Base-by-base conservation (phyloP, 2,888 invertebrate species). In the Lymantria monacha region DNA sequence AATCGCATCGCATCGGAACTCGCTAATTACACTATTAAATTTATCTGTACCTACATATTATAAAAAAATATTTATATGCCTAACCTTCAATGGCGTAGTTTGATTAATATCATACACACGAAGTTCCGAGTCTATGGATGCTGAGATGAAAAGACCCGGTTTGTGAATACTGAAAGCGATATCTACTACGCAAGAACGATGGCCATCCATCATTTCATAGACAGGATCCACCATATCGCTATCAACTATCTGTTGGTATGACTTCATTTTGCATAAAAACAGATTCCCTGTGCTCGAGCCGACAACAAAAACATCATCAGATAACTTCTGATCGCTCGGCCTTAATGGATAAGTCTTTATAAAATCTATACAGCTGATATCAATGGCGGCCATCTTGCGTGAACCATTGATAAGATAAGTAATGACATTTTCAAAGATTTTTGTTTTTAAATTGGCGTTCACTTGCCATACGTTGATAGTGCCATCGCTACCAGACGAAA, bases 321-420 rank as follows among this genome's bases (percentile, higher is more conserved):
- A 63, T 0, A 72, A 63, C 14, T 76, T 82, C 41, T 86, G 78
- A 0, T 81, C 79, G 11, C 72, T 67, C 0, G 83, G 76, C 0
- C 82, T 64, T 0, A 85, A 51, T 0, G 86, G 83, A 40, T 61
- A 79, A 0, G 69, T 66, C 54, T 80, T 87, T 0, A 83, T 78
- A 45, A 86, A 88, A 48, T 88, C 89, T 36, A 90, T 87, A 56
- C 88, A 87, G 7, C 69, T 83, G 22, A 90, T 80, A 13, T 87
- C 85, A 0, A 81, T 75, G 0, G 75, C 57, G 0, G 64, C 58
- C 36, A 70, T 49, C n/a, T 84, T 83, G 7, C 68, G 70, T 0
- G 79, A 72, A 0, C 79, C 79, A 41, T 85, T 84, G 0, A 90
- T 64, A 0, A 56, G 55, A 48, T 85, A 90, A 0, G 74, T 68